Evolutionary conservation across 2,888 invertebrate species (phyloP).

Genomic region (Volucella inanis): DNA sequence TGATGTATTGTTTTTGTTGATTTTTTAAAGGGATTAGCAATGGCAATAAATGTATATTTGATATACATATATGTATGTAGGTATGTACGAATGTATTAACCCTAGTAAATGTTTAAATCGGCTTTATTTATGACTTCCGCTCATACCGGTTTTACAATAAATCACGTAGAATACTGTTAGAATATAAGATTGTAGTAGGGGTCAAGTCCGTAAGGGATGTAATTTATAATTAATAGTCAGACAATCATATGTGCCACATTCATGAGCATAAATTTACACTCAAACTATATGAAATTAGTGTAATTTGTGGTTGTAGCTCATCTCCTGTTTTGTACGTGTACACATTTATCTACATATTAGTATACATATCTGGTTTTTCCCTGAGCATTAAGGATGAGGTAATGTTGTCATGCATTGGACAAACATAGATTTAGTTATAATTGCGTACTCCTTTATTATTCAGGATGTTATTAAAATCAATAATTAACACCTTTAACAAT

Average conservation of each 20-base stretch:
- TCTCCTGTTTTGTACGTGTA: conserved; percentile 45
- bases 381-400: neutral
- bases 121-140: conserved; percentile 65
- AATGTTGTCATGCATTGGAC: conserved; percentile 12
- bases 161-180: conserved; percentile 43
- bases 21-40: too few species aligned
- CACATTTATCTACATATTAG: neutral
- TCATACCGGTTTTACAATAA: conserved; percentile 60
- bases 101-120: conserved; percentile 36
- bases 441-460: conserved; percentile 71
- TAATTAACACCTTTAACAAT: conserved; percentile 1
- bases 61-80: neutral
- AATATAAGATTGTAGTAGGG: conserved; percentile 59
- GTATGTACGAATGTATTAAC: neutral
- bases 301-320: conserved; percentile 74
- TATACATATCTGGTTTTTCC: conserved; percentile 10
- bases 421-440: conserved; percentile 64
- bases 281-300: conserved; percentile 76
- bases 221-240: conserved; percentile 76
- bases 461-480: conserved; percentile 72
- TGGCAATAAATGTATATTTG: neutral
- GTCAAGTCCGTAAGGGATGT: conserved; percentile 69
- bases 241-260: conserved; percentile 77
- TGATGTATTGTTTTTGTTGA: too few species aligned
- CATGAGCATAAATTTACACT: conserved; percentile 76